phyloP scores from a whole-genome alignment of 2,113 vertebrate species.

The Polyodon spathula region DNA sequence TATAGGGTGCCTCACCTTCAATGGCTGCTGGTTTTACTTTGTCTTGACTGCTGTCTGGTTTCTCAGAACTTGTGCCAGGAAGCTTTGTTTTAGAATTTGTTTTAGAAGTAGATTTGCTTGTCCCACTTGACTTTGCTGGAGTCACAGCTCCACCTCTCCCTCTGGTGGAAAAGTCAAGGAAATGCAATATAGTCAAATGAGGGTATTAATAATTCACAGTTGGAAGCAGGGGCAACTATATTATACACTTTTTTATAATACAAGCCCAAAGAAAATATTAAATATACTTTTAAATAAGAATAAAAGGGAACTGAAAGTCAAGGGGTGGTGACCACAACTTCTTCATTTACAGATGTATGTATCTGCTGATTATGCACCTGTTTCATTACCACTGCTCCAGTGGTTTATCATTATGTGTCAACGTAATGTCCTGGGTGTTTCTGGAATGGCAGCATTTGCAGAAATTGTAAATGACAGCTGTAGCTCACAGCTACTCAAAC shows the following conservation, averaged over 20 bases:
- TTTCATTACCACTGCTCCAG: background rate
- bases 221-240: no score
- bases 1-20: slow-evolving; percentile 10
- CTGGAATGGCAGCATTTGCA: background rate
- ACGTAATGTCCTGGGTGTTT: background rate
- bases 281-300: background rate
- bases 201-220: no score
- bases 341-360: background rate
- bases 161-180: slow-evolving; percentile 34
- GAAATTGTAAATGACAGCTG: no score
- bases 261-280: background rate
- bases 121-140: slow-evolving; percentile 10
- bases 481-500: no score
- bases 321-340: background rate
- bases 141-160: slow-evolving; percentile 33
- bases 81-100: slow-evolving; percentile 4
- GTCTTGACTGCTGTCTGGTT: slow-evolving; percentile 15
- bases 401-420: no score
- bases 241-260: no score
- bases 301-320: background rate
- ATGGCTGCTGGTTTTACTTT: background rate
- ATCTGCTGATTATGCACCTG: background rate
- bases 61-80: slow-evolving; percentile 17
- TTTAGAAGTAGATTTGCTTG: background rate
- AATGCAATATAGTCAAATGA: background rate